A percentile compares a stretch with the other conserved stretches of the same genome.
These are phyloP conservation scores for Trematocara macrostoma DNA, from an alignment of 2,113 vertebrate species.

Conservation along the genomic window DNA sequence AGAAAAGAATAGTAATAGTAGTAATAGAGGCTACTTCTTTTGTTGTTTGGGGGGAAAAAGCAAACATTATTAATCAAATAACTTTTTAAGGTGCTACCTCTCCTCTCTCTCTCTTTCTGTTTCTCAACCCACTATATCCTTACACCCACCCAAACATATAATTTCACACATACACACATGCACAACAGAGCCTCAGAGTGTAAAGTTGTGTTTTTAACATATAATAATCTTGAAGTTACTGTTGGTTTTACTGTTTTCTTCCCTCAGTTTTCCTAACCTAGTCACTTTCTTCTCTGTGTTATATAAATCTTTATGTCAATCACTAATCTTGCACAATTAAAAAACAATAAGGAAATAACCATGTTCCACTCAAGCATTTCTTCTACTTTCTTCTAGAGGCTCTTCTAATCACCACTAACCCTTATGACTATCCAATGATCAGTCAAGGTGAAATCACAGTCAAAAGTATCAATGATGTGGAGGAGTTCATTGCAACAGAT, in stretches of 20 bases:
- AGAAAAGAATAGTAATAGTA: not conserved
- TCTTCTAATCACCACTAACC: conserved; percentile 58
- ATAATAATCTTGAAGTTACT: not conserved
- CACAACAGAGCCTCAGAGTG: not conserved
- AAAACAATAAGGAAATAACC: not conserved
- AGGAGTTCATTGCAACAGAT: conserved; percentile 64
- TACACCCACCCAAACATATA: not conserved
- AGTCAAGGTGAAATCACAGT: conserved; percentile 60
- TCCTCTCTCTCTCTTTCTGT: not conserved
- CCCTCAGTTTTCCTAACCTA: not conserved
- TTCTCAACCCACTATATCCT: not conserved
- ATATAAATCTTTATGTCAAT: not conserved
- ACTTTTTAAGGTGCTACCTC: not conserved
- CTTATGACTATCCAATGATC: conserved; percentile 57
- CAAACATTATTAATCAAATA: not conserved
- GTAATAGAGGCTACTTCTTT: not conserved
- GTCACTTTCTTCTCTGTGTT: not conserved
- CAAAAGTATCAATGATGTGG: conserved; percentile 57
- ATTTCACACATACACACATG: not conserved
- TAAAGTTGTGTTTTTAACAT: not conserved
- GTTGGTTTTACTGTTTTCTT: not conserved
- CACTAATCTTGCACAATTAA: not conserved
- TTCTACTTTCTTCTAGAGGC: conserved; percentile 30
- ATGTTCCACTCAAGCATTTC: not conserved
- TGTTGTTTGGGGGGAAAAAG: not conserved